Base-by-base conservation (phyloP, 2,113 vertebrate genomes). In the Tringa solitaria region DNA sequence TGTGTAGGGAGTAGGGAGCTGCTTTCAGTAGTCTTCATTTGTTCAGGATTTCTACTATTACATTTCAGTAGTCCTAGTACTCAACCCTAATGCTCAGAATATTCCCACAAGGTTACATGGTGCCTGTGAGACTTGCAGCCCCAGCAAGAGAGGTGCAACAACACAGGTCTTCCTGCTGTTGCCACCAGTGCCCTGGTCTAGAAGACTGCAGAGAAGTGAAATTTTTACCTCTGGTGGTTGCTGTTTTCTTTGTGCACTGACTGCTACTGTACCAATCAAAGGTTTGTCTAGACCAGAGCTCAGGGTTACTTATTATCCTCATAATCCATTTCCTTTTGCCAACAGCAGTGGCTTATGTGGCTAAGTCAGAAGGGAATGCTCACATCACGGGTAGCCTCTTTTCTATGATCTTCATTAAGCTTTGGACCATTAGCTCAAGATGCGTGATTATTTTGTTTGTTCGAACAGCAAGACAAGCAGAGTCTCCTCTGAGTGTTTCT, bases 381-480 rank as follows among this genome's bases (percentile, higher is more conserved):
- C 57, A 82, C 81, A 91, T 93, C 89, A 93, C 6, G 41, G 78
- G 82, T 90, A 96, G 84, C 87, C 84, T 91, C 79, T 95, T 95
- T 93, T 69, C 92, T 91, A 12, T 87, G 85, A 82, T 96, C 81
- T 96, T 96, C 94, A 93, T 97, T 95, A 96, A 95, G 84, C 91
- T 93, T 87, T 95, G 95, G 94, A 74, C 95, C 91, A 85, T 96
- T 96, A 96, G 83, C 87, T 94, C 57, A 92, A 96, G 91, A 95
- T 78, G 59, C 26, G 6, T 92, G 91, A 95, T 96, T 90, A 93
- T 92, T 96, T 96, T 95, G 89, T 97, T 96, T 95, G 94, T 95
- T 96, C 4, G 0, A 95, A 89, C 74, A 93, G 92, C 86, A 89
- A 95, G 95, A 95, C 87, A 79, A 91, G 95, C 92, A 76, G 85